Evolutionary conservation across 2,113 vertebrate genomes (phyloP), one percentile per base, ranked within the genome.

Genomic region (Pygoscelis adeliae): DNA sequence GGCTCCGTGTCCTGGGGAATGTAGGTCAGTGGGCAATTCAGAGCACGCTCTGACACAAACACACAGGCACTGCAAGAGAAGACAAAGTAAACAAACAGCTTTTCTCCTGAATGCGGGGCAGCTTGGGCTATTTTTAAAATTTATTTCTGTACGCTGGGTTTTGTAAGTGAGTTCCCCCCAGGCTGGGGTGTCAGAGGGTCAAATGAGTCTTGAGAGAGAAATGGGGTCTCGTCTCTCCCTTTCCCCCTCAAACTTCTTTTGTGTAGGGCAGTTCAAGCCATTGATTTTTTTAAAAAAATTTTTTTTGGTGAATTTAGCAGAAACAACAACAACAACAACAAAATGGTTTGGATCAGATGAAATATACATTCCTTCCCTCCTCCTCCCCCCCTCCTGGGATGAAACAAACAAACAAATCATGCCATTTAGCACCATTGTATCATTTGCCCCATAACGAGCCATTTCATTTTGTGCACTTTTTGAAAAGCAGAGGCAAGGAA

Each of bases 341-440:
- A 92, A 83, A 36, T 38, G 27, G 50, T 91, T 97, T 94, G 95
- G 74, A 95, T 90, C 58, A 77, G 88, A 86, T 93, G 85, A 92
- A 83, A 81, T 95, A 94, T 93, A 96, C 82, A 93, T 95, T 95
- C 85, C 46, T 92, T 94, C 53, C 36, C 84, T 93, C 73, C 70
- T 94, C 52, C 66, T 96, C 36, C 78, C 83, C 36, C 78, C 83
- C 95, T 96, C 82, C 85, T 88, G 95, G 92, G 93, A 94, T 90
- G 85, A 93, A 96, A 69, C 82, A 96, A 94, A 92, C 83, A 95
- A 96, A 95, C 92, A 96, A 90, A 94, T 95, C 85, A 86, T 92
- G 87, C 79, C 6, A 16, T 89, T 97, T 97, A 97, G 76, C 96
- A 94, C 90, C 89, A 81, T 95, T 96, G 93, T 97, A 95, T 97